These are phyloP conservation scores for Ceratosolen solmsi DNA, from an alignment of 1,140 invertebrate species.

Conservation along the genomic window DNA sequence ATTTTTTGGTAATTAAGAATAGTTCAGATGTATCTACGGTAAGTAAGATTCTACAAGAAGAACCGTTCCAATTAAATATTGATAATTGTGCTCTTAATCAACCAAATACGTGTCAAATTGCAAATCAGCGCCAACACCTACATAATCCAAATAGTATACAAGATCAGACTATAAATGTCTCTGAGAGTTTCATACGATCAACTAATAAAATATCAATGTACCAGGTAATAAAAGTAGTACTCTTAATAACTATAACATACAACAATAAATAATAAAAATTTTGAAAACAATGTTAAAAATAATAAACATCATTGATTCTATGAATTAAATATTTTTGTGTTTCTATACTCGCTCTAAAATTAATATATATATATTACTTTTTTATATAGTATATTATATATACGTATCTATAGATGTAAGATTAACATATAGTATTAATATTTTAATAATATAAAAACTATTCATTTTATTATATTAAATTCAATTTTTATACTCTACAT, in stretches of 20 bases:
- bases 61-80: neutral
- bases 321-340: too few relatives aligned
- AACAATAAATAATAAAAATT: too few relatives aligned
- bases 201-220: neutral
- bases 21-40: constrained; percentile 9
- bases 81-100: neutral
- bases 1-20: constrained; percentile 40
- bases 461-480: too few relatives aligned
- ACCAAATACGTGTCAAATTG: neutral
- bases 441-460: too few relatives aligned
- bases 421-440: too few relatives aligned
- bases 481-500: too few relatives aligned
- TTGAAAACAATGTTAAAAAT: too few relatives aligned
- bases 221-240: constrained; percentile 12
- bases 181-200: neutral
- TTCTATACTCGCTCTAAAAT: too few relatives aligned
- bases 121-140: neutral
- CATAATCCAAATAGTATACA: neutral
- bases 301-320: too few relatives aligned
- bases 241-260: neutral
- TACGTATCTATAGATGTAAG: too few relatives aligned
- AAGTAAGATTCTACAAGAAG: constrained; percentile 5
- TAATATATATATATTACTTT: too few relatives aligned
- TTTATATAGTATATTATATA: too few relatives aligned
- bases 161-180: neutral